Base-by-base conservation (phyloP, 1,140 invertebrate species). In the Apis florea region DNA sequence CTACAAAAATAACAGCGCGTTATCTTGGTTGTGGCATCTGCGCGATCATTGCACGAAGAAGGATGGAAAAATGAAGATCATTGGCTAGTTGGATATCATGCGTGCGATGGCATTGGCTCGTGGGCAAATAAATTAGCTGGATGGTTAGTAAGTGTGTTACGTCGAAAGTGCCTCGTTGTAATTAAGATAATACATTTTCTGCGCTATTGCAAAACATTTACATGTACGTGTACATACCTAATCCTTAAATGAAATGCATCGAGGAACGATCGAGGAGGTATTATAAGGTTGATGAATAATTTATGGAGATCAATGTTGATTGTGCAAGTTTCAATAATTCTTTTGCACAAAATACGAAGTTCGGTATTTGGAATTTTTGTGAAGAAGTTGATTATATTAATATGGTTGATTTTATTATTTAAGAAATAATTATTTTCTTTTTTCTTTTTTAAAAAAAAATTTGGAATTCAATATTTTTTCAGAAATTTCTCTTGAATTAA, bases 81-180 rank as follows among this genome's bases (percentile, higher is more conserved):
- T 75, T 70, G 63, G 31, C 31, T 64, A 51, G 51, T 67, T 19
- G 68, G 40, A 76, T 66, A 67, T 47, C 40, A 69, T 59, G 58
- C 83, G 68, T 74, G 64, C 21, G 74, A 53, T 87, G 86, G 85
- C 78, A 78, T 87, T 79, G 19, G 49, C 40, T 26, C 53, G 53
- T 80, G 75, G 49, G 83, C 74, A 82, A 87, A 87, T 84, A 87
- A 87, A 87, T 86, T 87, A 82, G 56, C 47, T 19, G 12, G 17
- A 2, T 19, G 21, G 10, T 26, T 54, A 64, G 67, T 54, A 8
- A 24, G 9, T 24, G 31, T 51, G 40, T 75, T 40, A 40, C 2
- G 47, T 53, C 64, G 26, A 71, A 71, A 79, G 66, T 72, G 54
- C 24, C 53, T 31, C 31, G 51, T 66, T 79, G 75, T 83, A 79